Evolutionary conservation across 2,113 vertebrate species (phyloP).

Genomic region (Panthera leo): DNA sequence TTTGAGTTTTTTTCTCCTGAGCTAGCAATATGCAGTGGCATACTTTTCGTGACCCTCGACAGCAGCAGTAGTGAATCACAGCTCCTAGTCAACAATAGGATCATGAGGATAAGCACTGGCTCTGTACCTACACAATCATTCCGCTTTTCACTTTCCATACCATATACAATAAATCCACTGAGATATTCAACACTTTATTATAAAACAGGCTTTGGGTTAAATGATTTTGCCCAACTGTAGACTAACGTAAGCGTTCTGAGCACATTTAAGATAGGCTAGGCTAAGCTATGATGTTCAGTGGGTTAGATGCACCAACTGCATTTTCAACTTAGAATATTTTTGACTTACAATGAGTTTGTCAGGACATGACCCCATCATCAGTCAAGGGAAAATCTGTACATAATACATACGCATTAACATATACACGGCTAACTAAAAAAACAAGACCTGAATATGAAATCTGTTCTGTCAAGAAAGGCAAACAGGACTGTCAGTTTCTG

Average conservation of each 20-base stretch:
- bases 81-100: background rate
- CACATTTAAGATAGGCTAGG: background rate
- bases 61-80: background rate
- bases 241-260: background rate
- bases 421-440: background rate
- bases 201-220: background rate
- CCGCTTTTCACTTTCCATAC: background rate
- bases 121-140: background rate
- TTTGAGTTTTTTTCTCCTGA: background rate
- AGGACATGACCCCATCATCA: background rate
- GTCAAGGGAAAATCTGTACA: background rate
- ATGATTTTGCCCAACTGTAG: background rate
- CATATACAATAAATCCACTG: background rate
- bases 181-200: background rate
- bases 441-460: background rate
- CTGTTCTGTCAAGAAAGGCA: background rate
- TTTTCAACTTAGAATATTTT: background rate
- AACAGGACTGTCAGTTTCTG: background rate
- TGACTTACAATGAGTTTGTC: background rate
- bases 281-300: background rate
- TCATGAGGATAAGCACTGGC: background rate
- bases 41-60: background rate
- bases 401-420: background rate
- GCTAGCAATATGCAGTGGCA: background rate
- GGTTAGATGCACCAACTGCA: background rate